phyloP scores from a whole-genome alignment of 2,797 vertebrate genomes.

The Furcifer pardalis region DNA sequence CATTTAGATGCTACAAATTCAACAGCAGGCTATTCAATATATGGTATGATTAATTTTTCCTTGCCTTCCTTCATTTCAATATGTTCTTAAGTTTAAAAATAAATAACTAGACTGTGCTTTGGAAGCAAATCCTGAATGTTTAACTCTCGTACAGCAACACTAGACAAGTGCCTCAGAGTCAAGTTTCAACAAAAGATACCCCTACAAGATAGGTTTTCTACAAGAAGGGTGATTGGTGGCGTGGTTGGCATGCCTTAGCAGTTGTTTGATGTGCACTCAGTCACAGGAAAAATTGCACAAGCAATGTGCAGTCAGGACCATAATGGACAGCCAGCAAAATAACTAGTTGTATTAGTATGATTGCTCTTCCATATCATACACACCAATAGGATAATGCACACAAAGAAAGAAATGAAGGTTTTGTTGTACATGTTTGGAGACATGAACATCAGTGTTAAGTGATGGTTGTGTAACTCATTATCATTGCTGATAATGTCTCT shows the following conservation, averaged over 20 bases:
- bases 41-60: conserved; percentile 79
- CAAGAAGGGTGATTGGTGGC: no score
- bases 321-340: no score
- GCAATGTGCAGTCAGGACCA: no score
- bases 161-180: no score
- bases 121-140: not conserved
- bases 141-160: not conserved
- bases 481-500: not conserved
- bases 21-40: conserved; percentile 93
- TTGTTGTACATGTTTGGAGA: not conserved
- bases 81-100: not conserved
- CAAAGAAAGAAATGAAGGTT: not conserved
- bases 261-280: no score
- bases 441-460: not conserved
- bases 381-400: no score
- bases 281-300: no score
- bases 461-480: not conserved
- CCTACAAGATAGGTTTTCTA: no score
- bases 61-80: not conserved
- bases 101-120: conserved; percentile 13
- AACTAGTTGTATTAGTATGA: no score
- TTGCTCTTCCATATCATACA: no score
- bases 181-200: no score
- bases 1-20: conserved; percentile 94
- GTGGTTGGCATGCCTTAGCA: no score